phyloP scores from a whole-genome alignment of 2,797 vertebrate genomes.

The Rachycentron canadum region DNA sequence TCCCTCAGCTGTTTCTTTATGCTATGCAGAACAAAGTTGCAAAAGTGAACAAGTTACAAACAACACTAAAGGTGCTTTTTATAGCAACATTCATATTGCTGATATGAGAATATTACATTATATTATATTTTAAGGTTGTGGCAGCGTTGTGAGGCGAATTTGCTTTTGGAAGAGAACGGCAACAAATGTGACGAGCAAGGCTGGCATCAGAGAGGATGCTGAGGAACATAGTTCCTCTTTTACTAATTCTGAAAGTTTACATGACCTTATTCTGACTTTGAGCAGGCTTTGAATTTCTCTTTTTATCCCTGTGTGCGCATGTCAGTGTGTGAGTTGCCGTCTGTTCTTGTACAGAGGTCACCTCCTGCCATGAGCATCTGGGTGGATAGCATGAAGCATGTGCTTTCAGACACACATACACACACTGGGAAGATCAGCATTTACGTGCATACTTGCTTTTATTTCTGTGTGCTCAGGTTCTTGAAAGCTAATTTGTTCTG shows the following conservation, averaged over 20 bases:
- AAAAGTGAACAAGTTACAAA: conserved; percentile 20
- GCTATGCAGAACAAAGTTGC: conserved; percentile 14
- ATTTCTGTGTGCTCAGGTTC: not conserved
- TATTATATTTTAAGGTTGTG: conserved; percentile 2
- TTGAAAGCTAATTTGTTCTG: not conserved
- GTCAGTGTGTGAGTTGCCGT: conserved; percentile 33
- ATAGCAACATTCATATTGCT: conserved; percentile 22
- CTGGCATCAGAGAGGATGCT: conserved; percentile 33
- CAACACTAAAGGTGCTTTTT: conserved; percentile 16
- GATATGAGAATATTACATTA: conserved; percentile 42
- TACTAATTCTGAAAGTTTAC: conserved; percentile 31
- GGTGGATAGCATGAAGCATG: conserved; percentile 26
- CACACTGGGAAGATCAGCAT: not conserved
- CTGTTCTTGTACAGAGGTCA: conserved; percentile 62
- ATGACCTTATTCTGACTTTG: conserved; percentile 64
- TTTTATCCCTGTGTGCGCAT: not conserved
- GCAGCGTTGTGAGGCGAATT: conserved; percentile 15
- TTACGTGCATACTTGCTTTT: not conserved
- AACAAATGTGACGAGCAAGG: not conserved
- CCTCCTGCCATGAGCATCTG: conserved; percentile 69
- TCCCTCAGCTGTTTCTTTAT: conserved; percentile 5
- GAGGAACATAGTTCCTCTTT: conserved; percentile 30
- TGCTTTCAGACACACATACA: conserved; percentile 15
- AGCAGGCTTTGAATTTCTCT: conserved; percentile 26
- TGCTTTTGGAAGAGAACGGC: conserved; percentile 4